Evolutionary conservation across 2,888 invertebrate genomes (phyloP), one percentile per base, ranked within the genome.

Genomic region (Meta bourneti): DNA sequence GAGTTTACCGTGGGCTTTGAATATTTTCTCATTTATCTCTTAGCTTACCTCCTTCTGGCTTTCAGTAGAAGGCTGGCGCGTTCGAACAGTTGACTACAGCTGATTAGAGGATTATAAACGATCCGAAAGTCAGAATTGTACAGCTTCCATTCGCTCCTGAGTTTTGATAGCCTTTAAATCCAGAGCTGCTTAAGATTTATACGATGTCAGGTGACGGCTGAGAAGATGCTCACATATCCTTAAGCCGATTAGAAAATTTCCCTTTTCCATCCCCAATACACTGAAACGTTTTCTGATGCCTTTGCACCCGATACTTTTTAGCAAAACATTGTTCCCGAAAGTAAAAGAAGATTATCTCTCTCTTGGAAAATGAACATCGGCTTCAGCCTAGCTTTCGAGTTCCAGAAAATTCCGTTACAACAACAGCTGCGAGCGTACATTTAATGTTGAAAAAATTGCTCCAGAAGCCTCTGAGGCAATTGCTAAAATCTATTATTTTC

Each of bases 401-500:
- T 34, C 5, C 61, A 7, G 20, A 79, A 16, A 54, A 48, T 20
- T 74, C 54, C 49, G 13, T 84, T 48, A 74, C 74, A 75, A 84
- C 48, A 71, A 61, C 79, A 79, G 54, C 79, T 79, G 79, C 79
- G 11, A 6, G 54, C n/a, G n/a, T 51, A 7, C 51, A 19, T 52
- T 82, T 82, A 82, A 52, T 52, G 72, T 48, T 52, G 16, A 20
- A 74, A 84, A 84, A 75, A 72, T 16, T n/a, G 7, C 51, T 77
- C 6, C 52, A 6, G 16, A 16, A 49, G 16, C 74, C 34, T 9
- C 61, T 7, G 16, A 48, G 84, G 75, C 80, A 54, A 13, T 75
- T 79, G 20, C 52, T 34, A 74, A 61, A 75, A 75, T 84, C 34
- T 75, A 75, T 84, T 84, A 84, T 84, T 84, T 84, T 74, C 74